phyloP scores from a whole-genome alignment of 1,140 invertebrate species.

The Hycleus cichorii region DNA sequence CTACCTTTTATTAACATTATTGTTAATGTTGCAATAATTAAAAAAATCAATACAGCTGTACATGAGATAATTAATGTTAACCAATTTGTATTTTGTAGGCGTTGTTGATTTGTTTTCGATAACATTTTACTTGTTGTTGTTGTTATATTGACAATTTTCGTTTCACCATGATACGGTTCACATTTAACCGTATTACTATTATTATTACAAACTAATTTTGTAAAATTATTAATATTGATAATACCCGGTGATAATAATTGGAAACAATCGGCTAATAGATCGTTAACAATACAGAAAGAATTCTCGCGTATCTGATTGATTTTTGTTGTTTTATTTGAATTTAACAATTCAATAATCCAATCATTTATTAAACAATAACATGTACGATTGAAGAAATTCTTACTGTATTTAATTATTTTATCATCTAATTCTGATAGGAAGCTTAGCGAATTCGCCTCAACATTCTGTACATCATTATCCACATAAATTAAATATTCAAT shows the following conservation, averaged over 20 bases:
- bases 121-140: slow-evolving; percentile 32
- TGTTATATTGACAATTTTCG: slow-evolving; percentile 39
- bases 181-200: slow-evolving; percentile 42
- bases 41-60: slow-evolving; percentile 44
- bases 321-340: slow-evolving; percentile 35
- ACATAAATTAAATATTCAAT: slow-evolving; percentile 48
- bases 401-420: slow-evolving; percentile 46
- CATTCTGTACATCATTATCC: slow-evolving; percentile 55
- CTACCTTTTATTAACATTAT: slow-evolving; percentile 46
- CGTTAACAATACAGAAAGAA: slow-evolving; percentile 56
- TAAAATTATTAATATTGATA: slow-evolving; percentile 55
- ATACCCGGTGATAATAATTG: slow-evolving; percentile 51
- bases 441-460: slow-evolving; percentile 45
- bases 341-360: slow-evolving; percentile 48
- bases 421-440: slow-evolving; percentile 49
- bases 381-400: slow-evolving; percentile 54
- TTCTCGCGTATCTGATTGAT: slow-evolving; percentile 46
- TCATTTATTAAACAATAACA: slow-evolving; percentile 55
- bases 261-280: slow-evolving; percentile 53
- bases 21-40: slow-evolving; percentile 43
- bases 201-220: slow-evolving; percentile 49
- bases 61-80: slow-evolving; percentile 33
- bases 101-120: slow-evolving; percentile 13
- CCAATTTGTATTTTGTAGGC: slow-evolving; percentile 16
- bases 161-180: slow-evolving; percentile 42